These are phyloP conservation scores for Scrobipalpa costella DNA, from an alignment of 2,888 invertebrate genomes.

Conservation along the genomic window DNA sequence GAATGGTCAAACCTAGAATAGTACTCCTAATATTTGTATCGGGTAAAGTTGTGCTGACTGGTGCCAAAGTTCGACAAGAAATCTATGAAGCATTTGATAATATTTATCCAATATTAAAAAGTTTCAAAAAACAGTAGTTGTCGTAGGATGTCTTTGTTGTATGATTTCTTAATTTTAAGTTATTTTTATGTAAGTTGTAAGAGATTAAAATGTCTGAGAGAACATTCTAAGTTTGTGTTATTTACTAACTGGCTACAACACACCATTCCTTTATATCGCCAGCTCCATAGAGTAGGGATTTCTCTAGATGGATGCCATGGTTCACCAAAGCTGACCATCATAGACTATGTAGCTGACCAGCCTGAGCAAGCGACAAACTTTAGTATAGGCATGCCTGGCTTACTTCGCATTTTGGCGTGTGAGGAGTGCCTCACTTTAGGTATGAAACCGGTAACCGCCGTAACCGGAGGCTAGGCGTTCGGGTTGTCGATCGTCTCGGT, in stretches of 20 bases:
- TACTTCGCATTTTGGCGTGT: too few species aligned
- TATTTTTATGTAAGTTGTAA: not conserved
- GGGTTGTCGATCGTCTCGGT: too few species aligned
- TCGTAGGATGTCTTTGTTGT: slow-evolving; percentile 27
- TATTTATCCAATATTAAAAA: slow-evolving; percentile 97
- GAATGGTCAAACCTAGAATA: slow-evolving; percentile 98
- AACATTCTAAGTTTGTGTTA: slow-evolving; percentile 11
- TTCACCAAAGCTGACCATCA: too few species aligned
- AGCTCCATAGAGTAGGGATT: too few species aligned
- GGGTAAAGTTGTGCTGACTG: slow-evolving; percentile 98
- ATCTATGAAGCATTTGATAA: slow-evolving; percentile 98
- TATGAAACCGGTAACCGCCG: too few species aligned
- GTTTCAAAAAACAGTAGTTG: slow-evolving; percentile 91
- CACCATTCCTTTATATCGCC: too few species aligned
- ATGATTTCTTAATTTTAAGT: slow-evolving; percentile 13
- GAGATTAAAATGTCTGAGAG: not conserved
- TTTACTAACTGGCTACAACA: not conserved
- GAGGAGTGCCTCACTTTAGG: too few species aligned
- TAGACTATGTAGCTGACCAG: too few species aligned
- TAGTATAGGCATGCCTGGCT: too few species aligned
- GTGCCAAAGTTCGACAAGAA: slow-evolving; percentile 96
- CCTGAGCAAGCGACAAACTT: too few species aligned
- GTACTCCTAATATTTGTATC: slow-evolving; percentile 99
- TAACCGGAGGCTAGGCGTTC: too few species aligned
- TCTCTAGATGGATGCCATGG: too few species aligned